These are phyloP conservation scores for Lepidocolaptes lacrymiger DNA, from an alignment of 2,797 vertebrate species.

Conservation along the genomic window DNA sequence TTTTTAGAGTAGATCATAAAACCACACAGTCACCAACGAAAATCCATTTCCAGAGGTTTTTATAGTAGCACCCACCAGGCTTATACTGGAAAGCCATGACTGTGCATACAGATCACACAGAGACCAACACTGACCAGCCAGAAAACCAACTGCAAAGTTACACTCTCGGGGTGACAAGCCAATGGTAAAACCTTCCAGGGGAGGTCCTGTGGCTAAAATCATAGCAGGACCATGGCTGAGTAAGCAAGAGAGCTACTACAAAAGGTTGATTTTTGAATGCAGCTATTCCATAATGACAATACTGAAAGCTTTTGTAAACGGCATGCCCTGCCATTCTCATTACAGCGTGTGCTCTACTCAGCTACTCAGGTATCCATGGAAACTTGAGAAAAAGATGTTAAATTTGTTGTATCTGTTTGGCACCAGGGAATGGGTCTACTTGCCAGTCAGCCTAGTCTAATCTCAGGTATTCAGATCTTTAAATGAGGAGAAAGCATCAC, in stretches of 20 bases:
- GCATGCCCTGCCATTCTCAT: slow-evolving; percentile 40
- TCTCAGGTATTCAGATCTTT: slow-evolving; percentile 5
- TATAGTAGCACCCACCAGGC: background rate
- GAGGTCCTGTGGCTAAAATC: background rate
- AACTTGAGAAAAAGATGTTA: slow-evolving; percentile 65
- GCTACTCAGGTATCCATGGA: slow-evolving; percentile 70
- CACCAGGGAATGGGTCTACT: background rate
- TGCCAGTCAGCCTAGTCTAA: background rate
- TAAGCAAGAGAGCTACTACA: background rate
- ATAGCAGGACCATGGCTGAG: background rate
- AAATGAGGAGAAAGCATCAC: background rate
- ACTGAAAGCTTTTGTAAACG: slow-evolving; percentile 20
- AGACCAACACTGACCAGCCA: background rate
- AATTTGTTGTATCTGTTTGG: slow-evolving; percentile 41
- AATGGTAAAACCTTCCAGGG: background rate
- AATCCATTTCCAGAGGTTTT: background rate
- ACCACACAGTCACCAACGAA: background rate
- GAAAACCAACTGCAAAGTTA: background rate
- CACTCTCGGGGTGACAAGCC: background rate
- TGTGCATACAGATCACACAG: background rate
- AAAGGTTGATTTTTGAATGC: background rate
- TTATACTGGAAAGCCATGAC: background rate
- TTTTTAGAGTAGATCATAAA: background rate
- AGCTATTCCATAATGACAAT: slow-evolving; percentile 4
- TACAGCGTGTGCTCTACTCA: slow-evolving; percentile 23